phyloP scores from a whole-genome alignment of 2,888 invertebrate species.

The Limnephilus lunatus region DNA sequence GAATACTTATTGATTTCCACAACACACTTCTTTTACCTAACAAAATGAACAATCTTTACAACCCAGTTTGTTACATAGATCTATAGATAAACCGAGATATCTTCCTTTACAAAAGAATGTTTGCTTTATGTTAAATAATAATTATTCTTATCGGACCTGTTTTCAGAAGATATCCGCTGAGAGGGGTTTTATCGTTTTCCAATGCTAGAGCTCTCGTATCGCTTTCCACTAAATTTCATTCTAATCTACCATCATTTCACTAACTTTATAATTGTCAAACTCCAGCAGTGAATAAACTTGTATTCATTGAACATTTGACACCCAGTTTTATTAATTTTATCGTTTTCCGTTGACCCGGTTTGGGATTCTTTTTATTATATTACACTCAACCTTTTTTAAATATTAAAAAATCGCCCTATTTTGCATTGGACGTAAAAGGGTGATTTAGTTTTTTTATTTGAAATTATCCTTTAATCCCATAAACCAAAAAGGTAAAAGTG shows the following conservation, averaged over 20 bases:
- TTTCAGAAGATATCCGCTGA: background rate
- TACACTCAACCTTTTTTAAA: background rate
- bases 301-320: background rate
- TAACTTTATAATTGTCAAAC: conserved; percentile 45
- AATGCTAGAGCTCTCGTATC: conserved; percentile 30
- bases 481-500: background rate
- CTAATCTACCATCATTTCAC: conserved; percentile 38
- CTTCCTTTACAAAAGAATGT: background rate
- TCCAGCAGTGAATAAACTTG: background rate
- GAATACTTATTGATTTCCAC: background rate
- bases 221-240: conserved; percentile 43
- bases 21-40: background rate
- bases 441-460: background rate
- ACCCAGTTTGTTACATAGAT: background rate
- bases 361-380: background rate
- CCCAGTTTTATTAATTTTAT: background rate
- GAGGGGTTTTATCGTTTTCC: conserved; percentile 32
- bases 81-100: background rate
- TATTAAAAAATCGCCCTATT: background rate
- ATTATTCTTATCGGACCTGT: background rate
- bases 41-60: background rate
- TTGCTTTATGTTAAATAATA: background rate
- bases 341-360: background rate
- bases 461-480: background rate
- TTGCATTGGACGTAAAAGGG: background rate